Conservation (phyloP, 1,140 invertebrate genomes). For the Ceratosolen solmsi region DNA sequence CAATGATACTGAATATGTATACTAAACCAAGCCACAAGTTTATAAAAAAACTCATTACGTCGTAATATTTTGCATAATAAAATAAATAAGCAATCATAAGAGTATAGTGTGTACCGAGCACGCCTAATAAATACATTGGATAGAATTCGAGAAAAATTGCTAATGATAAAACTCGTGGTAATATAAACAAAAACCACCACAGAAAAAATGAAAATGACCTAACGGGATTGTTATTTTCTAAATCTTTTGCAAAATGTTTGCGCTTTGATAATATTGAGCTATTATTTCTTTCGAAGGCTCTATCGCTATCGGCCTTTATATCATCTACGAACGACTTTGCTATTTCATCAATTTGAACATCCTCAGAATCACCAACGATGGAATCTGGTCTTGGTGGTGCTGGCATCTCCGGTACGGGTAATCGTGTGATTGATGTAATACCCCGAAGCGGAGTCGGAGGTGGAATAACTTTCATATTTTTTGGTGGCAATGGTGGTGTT, state of each 20-base stretch:
- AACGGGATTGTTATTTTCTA: slow-evolving; percentile 80
- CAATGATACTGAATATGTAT: slow-evolving; percentile 82
- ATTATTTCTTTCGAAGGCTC: slow-evolving; percentile 33
- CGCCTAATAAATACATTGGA: slow-evolving; percentile 74
- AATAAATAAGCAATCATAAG: slow-evolving; percentile 77
- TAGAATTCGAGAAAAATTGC: slow-evolving; percentile 81
- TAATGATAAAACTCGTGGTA: slow-evolving; percentile 79
- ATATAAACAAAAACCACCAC: slow-evolving; percentile 82
- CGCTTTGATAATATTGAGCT: slow-evolving; percentile 63
- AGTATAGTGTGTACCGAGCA: slow-evolving; percentile 76
- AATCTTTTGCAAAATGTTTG: slow-evolving; percentile 71
- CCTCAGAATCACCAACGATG: slow-evolving; percentile 53
- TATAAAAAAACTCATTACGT: slow-evolving; percentile 75
- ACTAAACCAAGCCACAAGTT: slow-evolving; percentile 79
- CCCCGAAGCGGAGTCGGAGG: slow-evolving; percentile 69
- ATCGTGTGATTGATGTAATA: slow-evolving; percentile 65
- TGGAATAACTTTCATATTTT: slow-evolving; percentile 65
- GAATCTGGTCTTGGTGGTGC: slow-evolving; percentile 71
- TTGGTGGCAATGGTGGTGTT: slow-evolving; percentile 71
- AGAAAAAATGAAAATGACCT: slow-evolving; percentile 79
- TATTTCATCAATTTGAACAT: slow-evolving; percentile 42
- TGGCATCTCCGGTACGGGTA: slow-evolving; percentile 68
- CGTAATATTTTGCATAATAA: slow-evolving; percentile 75
- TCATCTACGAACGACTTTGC: slow-evolving; percentile 47
- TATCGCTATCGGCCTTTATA: slow-evolving; percentile 31